Percentiles rank a stretch among this genome's conserved stretches.
Evolutionary conservation across 1,140 invertebrate genomes (phyloP).

Genomic region (Tetragnatha versicolor): DNA sequence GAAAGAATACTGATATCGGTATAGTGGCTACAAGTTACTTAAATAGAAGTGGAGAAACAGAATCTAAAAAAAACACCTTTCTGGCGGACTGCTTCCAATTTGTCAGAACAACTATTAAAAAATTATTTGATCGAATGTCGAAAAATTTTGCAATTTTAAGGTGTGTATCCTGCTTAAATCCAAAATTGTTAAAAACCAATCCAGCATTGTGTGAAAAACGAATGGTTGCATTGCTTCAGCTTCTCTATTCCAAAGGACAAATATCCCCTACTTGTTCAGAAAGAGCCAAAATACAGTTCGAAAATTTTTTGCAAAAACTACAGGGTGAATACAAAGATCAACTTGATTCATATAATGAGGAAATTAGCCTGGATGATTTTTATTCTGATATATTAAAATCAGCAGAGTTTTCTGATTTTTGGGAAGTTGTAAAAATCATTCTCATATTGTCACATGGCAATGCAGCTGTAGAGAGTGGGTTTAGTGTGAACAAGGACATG

Average conservation of each 20-base stretch:
- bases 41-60: no score
- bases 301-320: no score
- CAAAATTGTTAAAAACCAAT: not conserved
- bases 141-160: slow-evolving; percentile 13
- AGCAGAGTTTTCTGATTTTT: no score
- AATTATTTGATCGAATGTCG: not conserved
- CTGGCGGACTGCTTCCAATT: not conserved
- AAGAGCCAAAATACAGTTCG: not conserved
- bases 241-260: not conserved
- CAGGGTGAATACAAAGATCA: not conserved
- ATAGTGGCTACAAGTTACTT: no score
- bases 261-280: not conserved
- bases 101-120: not conserved
- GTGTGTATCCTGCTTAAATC: not conserved
- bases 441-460: not conserved
- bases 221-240: no score
- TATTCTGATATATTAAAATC: not conserved
- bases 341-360: not conserved
- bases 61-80: no score
- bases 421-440: slow-evolving; percentile 1
- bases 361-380: slow-evolving; percentile 3
- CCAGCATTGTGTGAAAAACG: slow-evolving; percentile 6
- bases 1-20: no score
- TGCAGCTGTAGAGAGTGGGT: no score
- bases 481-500: no score